A percentile compares a stretch with the other conserved stretches of the same genome.
Evolutionary conservation across 2,888 invertebrate genomes (phyloP).

Genomic region (Xanthostigma xanthostigma): DNA sequence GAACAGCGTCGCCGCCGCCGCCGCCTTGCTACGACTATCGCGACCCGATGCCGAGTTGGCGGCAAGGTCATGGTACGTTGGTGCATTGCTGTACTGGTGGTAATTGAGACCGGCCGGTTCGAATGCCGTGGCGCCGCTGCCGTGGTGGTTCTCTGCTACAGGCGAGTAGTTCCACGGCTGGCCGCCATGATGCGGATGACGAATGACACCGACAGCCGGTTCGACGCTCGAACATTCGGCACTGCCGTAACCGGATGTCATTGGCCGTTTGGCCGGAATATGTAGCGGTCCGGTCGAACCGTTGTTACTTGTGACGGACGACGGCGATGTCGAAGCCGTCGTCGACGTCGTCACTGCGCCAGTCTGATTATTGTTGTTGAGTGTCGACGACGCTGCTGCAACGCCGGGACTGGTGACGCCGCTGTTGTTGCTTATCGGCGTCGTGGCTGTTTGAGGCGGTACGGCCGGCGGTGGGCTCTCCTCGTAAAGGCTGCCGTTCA

Average conservation of each 20-base stretch:
- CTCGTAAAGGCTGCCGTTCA: constrained; percentile 69
- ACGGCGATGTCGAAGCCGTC: constrained; percentile 41
- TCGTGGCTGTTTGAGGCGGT: constrained; percentile 21
- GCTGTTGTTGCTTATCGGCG: constrained; percentile 30
- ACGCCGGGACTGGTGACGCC: constrained; percentile 19
- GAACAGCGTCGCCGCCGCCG: constrained; percentile 38
- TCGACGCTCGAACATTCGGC: constrained; percentile 32
- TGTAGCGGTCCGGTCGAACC: constrained; percentile 67
- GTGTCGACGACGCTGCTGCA: constrained; percentile 36
- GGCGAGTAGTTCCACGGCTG: constrained; percentile 60
- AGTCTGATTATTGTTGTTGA: constrained; percentile 29
- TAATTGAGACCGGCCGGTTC: constrained; percentile 45
- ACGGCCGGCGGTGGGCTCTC: constrained; percentile 41
- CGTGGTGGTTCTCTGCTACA: constrained; percentile 34
- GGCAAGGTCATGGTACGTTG: constrained; percentile 62
- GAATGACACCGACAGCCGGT: constrained; percentile 61
- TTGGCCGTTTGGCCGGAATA: constrained; percentile 72
- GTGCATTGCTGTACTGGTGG: constrained; percentile 54
- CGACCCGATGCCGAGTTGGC: constrained; percentile 45
- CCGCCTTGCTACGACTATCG: constrained; percentile 37
- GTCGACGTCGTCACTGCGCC: constrained; percentile 38
- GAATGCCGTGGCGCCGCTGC: constrained; percentile 32
- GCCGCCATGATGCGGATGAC: constrained; percentile 49
- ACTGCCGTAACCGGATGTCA: constrained; percentile 35
- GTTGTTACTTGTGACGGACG: constrained; percentile 45